Evolutionary conservation across 1,140 invertebrate genomes (phyloP), one percentile per base, ranked within the genome.

Genomic region (Rhopalosiphum padi): DNA sequence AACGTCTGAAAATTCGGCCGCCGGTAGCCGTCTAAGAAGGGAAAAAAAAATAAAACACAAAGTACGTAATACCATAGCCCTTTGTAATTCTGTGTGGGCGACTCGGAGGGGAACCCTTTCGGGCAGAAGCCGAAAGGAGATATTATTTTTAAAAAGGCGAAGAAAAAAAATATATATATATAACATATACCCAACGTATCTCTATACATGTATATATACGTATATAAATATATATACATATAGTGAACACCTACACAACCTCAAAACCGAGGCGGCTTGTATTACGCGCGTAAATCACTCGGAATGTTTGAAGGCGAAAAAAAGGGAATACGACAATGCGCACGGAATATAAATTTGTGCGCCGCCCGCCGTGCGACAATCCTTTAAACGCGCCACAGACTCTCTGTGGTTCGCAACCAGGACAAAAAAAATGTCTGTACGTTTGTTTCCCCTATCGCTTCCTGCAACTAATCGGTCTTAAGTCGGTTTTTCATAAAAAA

Each of bases 101-200:
- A 37, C n/a, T 92, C 51, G 51, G n/a, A 37, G 88, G 51, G 51
- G 82, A 85, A 93, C 82, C 91, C 91, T 93, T 93, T 93, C 91
- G 91, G 91, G 68, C 53, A 90, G 55, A 90, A 90, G 91, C 77
- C 91, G 91, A 85, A 86, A 93, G 35, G 37, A 86, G 46, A 93
- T 93, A 93, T 93, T 93, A 86, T 93, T 93, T 93, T 86, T 86
- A 93, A 92, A 91, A 92, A 92, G 91, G 91, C 91, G 46, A 92
- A 35, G 91, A 85, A 93, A 93, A 91, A 90, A 91, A 93, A 43
- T 37, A 60, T 30, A 90, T 43, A 90, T 41, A 68, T 43, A 41
- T 60, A 60, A 6, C 41, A n/a, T 41, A n/a, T 46, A 77, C 0
- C 60, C 60, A 25, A 21, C 11, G 9, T 51, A 51, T 46, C 46